Base-by-base conservation (phyloP, 2,888 invertebrate genomes). In the Amorpha juglandis region DNA sequence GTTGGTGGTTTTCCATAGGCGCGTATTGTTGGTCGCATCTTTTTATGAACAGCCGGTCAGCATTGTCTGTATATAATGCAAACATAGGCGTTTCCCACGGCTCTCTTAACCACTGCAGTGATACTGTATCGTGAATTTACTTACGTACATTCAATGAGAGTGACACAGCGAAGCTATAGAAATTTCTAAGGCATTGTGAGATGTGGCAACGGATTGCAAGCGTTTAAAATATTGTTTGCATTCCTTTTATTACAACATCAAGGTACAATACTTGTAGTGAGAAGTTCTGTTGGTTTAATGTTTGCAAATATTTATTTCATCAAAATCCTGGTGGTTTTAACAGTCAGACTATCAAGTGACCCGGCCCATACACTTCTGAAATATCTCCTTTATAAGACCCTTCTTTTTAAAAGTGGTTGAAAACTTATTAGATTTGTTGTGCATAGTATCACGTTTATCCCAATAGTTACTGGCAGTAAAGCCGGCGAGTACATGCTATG, bases 401-500 rank as follows among this genome's bases (percentile, higher is more conserved):
- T 27, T 27, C 1, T 27, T 27, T 27, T 27, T 27, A 27, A 1
- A 1, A 4, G 27, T 3, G 4, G 27, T 27, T 27, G 4, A 27
- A 74, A 74, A 78, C 80, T 81, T 80, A 74, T 70, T 75, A 73
- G 71, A 74, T 77, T 82, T 82, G 81, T 79, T 80, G 72, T 79
- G 71, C 74, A 72, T 77, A 79, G 78, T 78, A 82, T 80, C 78
- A 79, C 82, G 84, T 83, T 84, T 84, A 82, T 79, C 79, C 75
- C 75, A 76, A 71, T 72, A 76, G 77, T 79, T 81, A 74, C 82
- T 83, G 83, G 85, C 86, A 83, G 82, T 81, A 82, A 82, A 83
- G 84, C 82, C 84, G 78, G 83, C 85, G 84, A 82, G 81, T 87
- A 86, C 83, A 83, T 70, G 83, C 80, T 76, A 86, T 87, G 87